Base-by-base conservation (phyloP, 2,888 invertebrate genomes). In the Hirtodrosophila histrioides region DNA sequence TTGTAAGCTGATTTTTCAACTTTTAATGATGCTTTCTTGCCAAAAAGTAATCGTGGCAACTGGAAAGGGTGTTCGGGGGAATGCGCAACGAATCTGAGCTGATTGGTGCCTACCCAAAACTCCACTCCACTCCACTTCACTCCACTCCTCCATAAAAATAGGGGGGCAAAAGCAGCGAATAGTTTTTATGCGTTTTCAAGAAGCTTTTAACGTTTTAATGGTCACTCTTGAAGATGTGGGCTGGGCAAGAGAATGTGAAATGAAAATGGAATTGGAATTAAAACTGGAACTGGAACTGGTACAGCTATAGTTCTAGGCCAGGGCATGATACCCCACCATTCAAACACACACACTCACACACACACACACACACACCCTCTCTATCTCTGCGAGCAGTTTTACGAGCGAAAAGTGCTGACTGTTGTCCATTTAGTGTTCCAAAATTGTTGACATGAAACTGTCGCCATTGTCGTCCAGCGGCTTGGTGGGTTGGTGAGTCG, bases 121-220 rank as follows among this genome's bases (percentile, higher is more conserved):
- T 3, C 7, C 31, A 27, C 8, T 31, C 7, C 31, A 31, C 31
- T 8, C 6, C 31, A 31, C 8, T 2, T 31, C 31, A 27, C 8
- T 31, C 7, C 31, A 31, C 31, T 9, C 6, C 9, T 31, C 31
- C 31, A 31, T 9, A 27, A 27, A 27, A 3, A 31, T 17, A n/a
- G 40, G 17, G 7, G 43, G 12, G 8, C 31, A 44, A 54, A 8
- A 46, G 35, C 37, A 37, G 54, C 58, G 65, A 80, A 85, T 85
- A 73, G 80, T 80, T 80, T 75, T 80, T 80, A 85, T 83, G 86
- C 78, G 82, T 75, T 82, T 75, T 86, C 87, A 78, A 86, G 82
- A 84, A 86, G 87, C 82, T 82, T 86, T 82, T 82, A 86, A 81
- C 85, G 85, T 86, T 86, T 82, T 86, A 82, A 82, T 82, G 86